A percentile compares a stretch with the other conserved stretches of the same genome.
Conservation (phyloP, 2,113 vertebrate species). For the Fregata magnificens region DNA sequence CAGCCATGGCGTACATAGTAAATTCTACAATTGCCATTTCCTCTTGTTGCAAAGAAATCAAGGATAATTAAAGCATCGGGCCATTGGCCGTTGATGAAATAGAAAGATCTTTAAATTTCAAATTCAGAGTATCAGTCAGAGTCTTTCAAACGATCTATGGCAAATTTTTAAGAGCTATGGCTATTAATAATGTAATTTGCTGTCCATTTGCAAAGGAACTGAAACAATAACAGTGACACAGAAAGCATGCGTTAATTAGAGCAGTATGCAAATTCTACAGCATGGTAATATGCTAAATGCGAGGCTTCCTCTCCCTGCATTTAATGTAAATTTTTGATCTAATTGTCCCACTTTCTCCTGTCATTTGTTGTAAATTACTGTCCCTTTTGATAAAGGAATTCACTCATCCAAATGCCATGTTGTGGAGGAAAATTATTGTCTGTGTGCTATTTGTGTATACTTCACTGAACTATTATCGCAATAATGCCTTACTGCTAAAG, state of each 20-base stretch:
- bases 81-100: background rate
- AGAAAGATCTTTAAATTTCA: background rate
- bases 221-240: background rate
- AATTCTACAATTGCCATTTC: background rate
- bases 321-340: background rate
- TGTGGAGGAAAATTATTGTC: background rate
- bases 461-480: background rate
- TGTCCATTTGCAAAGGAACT: background rate
- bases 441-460: background rate
- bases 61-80: background rate
- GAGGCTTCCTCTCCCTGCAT: background rate
- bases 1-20: rapidly evolving
- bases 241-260: background rate
- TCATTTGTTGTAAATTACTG: background rate
- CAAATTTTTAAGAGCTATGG: background rate
- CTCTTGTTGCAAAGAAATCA: background rate
- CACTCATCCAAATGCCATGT: background rate
- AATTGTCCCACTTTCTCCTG: background rate
- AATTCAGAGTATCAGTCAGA: background rate
- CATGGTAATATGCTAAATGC: background rate
- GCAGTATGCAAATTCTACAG: background rate
- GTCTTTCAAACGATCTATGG: background rate
- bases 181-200: background rate
- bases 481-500: background rate
- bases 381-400: background rate